Percentiles rank a stretch among this genome's conserved stretches.
Evolutionary conservation across 1,140 invertebrate genomes (phyloP).

Genomic region (Araneus ventricosus): DNA sequence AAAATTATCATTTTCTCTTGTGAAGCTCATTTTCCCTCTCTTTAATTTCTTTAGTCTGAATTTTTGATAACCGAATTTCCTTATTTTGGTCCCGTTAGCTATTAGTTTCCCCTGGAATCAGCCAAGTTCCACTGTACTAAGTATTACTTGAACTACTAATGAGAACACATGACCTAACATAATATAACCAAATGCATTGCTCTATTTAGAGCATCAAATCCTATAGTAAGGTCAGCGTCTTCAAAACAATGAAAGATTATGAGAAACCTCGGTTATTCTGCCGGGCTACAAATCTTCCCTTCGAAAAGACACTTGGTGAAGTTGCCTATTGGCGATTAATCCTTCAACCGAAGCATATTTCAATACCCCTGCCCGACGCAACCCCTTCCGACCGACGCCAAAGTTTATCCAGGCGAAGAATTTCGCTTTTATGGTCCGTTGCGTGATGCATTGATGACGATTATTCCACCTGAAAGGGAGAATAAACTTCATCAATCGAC

Average conservation of each 20-base stretch:
- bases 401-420: conserved; percentile 65
- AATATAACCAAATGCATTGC: too few species aligned
- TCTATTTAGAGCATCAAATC: background rate
- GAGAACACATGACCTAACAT: too few species aligned
- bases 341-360: conserved; percentile 26
- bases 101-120: too few species aligned
- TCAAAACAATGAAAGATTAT: background rate
- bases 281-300: background rate
- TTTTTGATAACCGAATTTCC: too few species aligned
- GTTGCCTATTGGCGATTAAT: conserved; percentile 64
- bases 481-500: conserved; percentile 70
- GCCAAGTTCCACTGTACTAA: too few species aligned
- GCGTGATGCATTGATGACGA: conserved; percentile 73
- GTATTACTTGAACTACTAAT: too few species aligned
- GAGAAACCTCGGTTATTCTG: background rate
- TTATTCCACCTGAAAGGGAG: conserved; percentile 70
- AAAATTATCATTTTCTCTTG: too few species aligned
- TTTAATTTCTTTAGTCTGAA: too few species aligned
- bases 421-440: conserved; percentile 69
- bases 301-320: conserved; percentile 25
- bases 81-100: too few species aligned
- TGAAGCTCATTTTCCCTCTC: too few species aligned
- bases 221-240: background rate
- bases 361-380: background rate
- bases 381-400: conserved; percentile 16